phyloP scores from a whole-genome alignment of 2,113 vertebrate species.

The Epinephelus moara region DNA sequence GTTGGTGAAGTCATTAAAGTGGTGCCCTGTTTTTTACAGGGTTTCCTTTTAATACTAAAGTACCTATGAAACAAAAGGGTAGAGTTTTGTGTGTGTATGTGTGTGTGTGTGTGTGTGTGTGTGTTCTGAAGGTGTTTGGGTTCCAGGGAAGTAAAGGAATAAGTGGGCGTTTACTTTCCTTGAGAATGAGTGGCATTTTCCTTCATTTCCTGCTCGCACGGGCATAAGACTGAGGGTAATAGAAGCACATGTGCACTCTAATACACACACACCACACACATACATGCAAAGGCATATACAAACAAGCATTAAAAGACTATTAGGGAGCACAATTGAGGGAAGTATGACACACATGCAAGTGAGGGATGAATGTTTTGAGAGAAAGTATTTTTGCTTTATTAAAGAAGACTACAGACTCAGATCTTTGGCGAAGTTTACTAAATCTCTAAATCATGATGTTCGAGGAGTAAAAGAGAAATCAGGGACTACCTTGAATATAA shows the following conservation, averaged over 20 bases:
- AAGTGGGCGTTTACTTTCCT: constrained; percentile 72
- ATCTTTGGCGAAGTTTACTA: background rate
- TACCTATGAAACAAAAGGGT: constrained; percentile 42
- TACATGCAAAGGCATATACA: constrained; percentile 32
- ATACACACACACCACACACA: constrained; percentile 28
- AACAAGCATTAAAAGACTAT: background rate
- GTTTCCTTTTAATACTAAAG: constrained; percentile 30
- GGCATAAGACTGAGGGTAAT: constrained; percentile 56
- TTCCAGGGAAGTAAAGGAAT: constrained; percentile 69
- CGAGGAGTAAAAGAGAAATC: background rate
- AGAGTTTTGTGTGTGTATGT: constrained; percentile 3
- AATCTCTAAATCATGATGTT: background rate
- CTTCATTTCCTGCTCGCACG: constrained; percentile 83
- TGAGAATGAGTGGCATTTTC: constrained; percentile 84
- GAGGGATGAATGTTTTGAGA: background rate
- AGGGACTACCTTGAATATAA: background rate
- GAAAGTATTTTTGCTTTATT: constrained; percentile 5
- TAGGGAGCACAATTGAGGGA: constrained; percentile 4
- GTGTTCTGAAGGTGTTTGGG: constrained; percentile 47
- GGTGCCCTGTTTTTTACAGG: constrained; percentile 52
- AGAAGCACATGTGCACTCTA: constrained; percentile 55
- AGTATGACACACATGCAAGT: background rate
- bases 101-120: constrained; percentile 25
- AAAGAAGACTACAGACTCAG: background rate
- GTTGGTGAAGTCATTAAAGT: constrained; percentile 23